Base-by-base conservation (phyloP, 2,888 invertebrate species). In the Pherbina coryleti region DNA sequence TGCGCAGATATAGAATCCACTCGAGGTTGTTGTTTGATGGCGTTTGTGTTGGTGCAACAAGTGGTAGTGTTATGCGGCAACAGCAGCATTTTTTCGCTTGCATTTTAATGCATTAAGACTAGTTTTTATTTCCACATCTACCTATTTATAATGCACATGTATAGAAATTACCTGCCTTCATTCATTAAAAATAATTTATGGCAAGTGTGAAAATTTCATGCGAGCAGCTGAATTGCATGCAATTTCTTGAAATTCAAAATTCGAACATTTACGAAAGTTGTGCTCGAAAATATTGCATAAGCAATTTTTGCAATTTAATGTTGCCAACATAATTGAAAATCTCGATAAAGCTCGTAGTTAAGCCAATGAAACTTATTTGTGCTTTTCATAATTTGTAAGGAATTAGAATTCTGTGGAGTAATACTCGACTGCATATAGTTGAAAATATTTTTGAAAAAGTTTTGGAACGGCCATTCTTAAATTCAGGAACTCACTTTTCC, bases 141-240 rank as follows among this genome's bases (percentile, higher is more conserved):
- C n/a, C n/a, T 75, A 75, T 67, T 67, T 75, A 37, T 75, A 75
- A 67, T 75, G 67, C 2, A 44, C 11, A 11, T 44, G 14, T 44
- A 44, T 49, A 75, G 55, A 75, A 67, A 75, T 75, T 66, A 75
- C 55, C 55, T 17, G 66, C 62, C 67, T 75, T 66, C 55, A 75
- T 75, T 75, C 75, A 75, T 75, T 75, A 75, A 75, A 67, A 37
- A 55, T 67, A 75, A 75, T 75, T 75, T 75, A 75, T 67, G 55
- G 75, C 75, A 66, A 75, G 75, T 75, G 75, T 37, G 75, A 75
- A 75, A 75, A 67, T 75, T 31, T 28, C 67, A 64, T 64, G 74
- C 74, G 66, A 67, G 67, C 53, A 3, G 53, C 51, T 51, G 51
- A 19, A 49, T 31, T 28, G 64, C 64, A 62, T 74, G 73, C 73